Percentiles rank a stretch among this genome's conserved stretches.
Conservation (phyloP, 2,113 vertebrate species). For the Chaenogobius annularis region DNA sequence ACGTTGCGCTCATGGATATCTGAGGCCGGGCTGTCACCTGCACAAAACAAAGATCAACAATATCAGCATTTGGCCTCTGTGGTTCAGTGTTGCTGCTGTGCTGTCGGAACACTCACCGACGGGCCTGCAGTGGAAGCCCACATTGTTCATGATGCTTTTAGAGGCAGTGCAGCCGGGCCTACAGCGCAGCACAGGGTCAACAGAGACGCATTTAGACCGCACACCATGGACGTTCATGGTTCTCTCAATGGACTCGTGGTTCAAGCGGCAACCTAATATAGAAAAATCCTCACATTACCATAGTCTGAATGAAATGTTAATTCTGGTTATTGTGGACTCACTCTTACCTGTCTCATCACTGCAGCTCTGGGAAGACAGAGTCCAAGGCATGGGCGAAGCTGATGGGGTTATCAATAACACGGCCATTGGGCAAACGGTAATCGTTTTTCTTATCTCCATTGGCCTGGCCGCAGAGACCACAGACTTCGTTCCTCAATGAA, state of each 20-base stretch:
- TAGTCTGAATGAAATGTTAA: background rate
- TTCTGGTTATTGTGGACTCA: background rate
- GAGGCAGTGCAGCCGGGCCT: slow-evolving; percentile 67
- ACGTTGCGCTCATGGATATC: slow-evolving; percentile 54
- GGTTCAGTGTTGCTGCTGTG: background rate
- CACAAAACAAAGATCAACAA: slow-evolving; percentile 9
- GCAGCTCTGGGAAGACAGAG: slow-evolving; percentile 75
- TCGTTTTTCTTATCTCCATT: slow-evolving; percentile 78
- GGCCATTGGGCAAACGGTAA: slow-evolving; percentile 72
- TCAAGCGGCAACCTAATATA: slow-evolving; percentile 74
- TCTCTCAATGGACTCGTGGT: slow-evolving; percentile 66
- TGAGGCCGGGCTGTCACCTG: slow-evolving; percentile 43
- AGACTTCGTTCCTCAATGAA: slow-evolving; percentile 83
- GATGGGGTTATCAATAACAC: slow-evolving; percentile 62
- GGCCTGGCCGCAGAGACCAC: slow-evolving; percentile 81
- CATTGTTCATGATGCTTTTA: slow-evolving; percentile 44
- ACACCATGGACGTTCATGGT: slow-evolving; percentile 47
- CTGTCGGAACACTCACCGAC: slow-evolving; percentile 60
- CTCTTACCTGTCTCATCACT: slow-evolving; percentile 52
- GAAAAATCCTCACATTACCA: background rate
- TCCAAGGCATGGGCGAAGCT: slow-evolving; percentile 83
- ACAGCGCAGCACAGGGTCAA: slow-evolving; percentile 77
- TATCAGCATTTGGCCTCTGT: background rate
- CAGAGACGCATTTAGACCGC: slow-evolving; percentile 74
- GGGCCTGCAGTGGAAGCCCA: slow-evolving; percentile 77